Evolutionary conservation across 2,888 invertebrate genomes (phyloP), one percentile per base, ranked within the genome.

Genomic region (Andrena minutula): DNA sequence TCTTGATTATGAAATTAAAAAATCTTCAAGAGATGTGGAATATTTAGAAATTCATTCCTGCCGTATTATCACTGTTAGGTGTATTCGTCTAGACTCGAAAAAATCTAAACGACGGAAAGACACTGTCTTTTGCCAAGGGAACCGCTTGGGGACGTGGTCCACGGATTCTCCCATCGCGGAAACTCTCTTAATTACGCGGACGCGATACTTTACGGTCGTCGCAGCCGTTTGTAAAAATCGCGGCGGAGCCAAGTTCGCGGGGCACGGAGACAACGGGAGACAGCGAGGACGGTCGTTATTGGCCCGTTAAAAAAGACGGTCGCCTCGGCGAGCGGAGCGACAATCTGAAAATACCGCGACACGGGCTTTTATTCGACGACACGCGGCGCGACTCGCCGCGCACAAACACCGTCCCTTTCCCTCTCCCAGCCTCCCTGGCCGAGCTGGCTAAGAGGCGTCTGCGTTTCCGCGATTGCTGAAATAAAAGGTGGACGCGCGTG

Each of bases 401-500:
- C 60, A 10, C 47, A 61, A 30, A 41, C 41, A 41, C 41, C 41
- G 41, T 41, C 12, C 16, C 30, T 26, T 41, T 8, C 63, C 68
- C 32, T 61, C 5, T 41, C 5, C 5, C 23, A 4, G 12, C 30
- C 49, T 23, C 3, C 12, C 1, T 7, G 0, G 51, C 12, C 23
- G 16, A 8, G 32, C 49, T 26, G 35, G 8, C 56, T 76, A 85
- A 82, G 64, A 85, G 69, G 63, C 51, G 75, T 69, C 82, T 47
- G 28, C 66, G 70, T 85, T 85, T 84, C 63, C 82, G 82, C 69
- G 51, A 64, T 77, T 61, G 49, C 47, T 41, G 65, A 26, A 81
- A 78, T 73, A 58, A 82, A 74, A 73, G 68, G 66, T 56, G 56
- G 23, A 23, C 56, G 56, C 30, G 58, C 35, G 51, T 58, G 53